phyloP scores from a whole-genome alignment of 2,888 invertebrate species.

The Empis stercorea region DNA sequence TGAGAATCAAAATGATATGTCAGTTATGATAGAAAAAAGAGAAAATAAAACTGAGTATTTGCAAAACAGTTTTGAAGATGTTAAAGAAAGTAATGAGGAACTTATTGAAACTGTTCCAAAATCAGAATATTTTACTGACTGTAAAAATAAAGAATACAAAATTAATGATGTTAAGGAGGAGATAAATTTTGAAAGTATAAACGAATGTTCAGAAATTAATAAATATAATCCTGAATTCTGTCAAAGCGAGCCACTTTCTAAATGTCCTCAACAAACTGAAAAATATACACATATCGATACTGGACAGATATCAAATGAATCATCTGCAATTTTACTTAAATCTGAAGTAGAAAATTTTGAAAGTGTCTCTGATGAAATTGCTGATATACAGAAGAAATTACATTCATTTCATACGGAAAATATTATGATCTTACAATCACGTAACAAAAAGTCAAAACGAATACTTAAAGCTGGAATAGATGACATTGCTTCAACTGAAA shows the following conservation, averaged over 20 bases:
- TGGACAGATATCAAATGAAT: too few relatives aligned
- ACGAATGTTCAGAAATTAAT: too few relatives aligned
- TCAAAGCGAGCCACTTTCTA: too few relatives aligned
- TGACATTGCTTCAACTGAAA: neutral
- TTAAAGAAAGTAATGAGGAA: too few relatives aligned
- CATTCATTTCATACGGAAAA: constrained; percentile 51
- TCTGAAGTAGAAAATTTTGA: constrained; percentile 3
- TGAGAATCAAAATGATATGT: constrained; percentile 19
- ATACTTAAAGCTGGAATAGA: neutral
- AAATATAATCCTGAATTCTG: too few relatives aligned
- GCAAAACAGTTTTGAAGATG: neutral
- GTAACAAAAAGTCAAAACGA: constrained; percentile 40
- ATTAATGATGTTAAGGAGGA: too few relatives aligned
- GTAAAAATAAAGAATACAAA: too few relatives aligned
- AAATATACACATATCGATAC: too few relatives aligned
- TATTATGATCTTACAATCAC: constrained; percentile 45
- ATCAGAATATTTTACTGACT: too few relatives aligned
- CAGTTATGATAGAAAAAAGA: constrained; percentile 4
- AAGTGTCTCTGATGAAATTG: constrained; percentile 38
- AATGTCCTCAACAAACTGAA: too few relatives aligned
- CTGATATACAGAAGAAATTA: constrained; percentile 48
- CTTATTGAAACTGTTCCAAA: too few relatives aligned
- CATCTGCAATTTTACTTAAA: neutral
- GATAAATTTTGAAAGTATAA: too few relatives aligned
- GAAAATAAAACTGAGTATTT: neutral